phyloP scores from a whole-genome alignment of 2,888 invertebrate genomes.

The Phania funesta region DNA sequence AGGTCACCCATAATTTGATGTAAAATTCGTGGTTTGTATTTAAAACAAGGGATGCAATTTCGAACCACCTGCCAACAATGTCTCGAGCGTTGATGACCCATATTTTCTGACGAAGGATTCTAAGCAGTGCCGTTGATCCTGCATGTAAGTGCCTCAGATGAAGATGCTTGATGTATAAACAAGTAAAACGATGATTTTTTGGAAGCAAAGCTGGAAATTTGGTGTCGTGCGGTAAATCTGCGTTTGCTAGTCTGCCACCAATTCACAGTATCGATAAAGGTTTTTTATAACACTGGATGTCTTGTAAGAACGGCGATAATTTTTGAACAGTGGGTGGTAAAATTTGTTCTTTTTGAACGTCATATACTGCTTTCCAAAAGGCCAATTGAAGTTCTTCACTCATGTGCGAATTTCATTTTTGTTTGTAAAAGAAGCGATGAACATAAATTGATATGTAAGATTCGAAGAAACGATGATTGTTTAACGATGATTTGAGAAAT shows the following conservation, averaged over 20 bases:
- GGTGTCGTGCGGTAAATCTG: constrained; percentile 65
- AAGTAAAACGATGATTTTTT: not conserved
- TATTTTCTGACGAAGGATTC: constrained; percentile 55
- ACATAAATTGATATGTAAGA: no score
- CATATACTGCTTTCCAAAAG: not conserved
- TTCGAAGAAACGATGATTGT: not conserved
- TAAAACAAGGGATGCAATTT: constrained; percentile 30
- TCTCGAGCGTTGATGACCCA: constrained; percentile 38
- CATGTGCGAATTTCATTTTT: not conserved
- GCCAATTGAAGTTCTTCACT: not conserved
- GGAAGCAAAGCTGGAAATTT: constrained; percentile 65
- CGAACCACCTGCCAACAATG: constrained; percentile 46
- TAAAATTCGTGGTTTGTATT: constrained; percentile 42
- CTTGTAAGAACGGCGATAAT: constrained; percentile 8
- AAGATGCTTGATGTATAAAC: not conserved
- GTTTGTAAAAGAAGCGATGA: constrained; percentile 22
- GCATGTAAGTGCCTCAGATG: constrained; percentile 4
- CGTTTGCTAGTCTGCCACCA: constrained; percentile 59
- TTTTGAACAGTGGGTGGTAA: not conserved
- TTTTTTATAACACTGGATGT: not conserved
- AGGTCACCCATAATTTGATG: constrained; percentile 61
- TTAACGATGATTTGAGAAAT: not conserved
- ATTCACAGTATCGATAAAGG: constrained; percentile 39
- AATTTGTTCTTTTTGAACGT: not conserved
- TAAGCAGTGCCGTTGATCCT: constrained; percentile 46